Evolutionary conservation across 2,888 invertebrate genomes (phyloP), one percentile per base, ranked within the genome.

Genomic region (Griposia aprilina): DNA sequence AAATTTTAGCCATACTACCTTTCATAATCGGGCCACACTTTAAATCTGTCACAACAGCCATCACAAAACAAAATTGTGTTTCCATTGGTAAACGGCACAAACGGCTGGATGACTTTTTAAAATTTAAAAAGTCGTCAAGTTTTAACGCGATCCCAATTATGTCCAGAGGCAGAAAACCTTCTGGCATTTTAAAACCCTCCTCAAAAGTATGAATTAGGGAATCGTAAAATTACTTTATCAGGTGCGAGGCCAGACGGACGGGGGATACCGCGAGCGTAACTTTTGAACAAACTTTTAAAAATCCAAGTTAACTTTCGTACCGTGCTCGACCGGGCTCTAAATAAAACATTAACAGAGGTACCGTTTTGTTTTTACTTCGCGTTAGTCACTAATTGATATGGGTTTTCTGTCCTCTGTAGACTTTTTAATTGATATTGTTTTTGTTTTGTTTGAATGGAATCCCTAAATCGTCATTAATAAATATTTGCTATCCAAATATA

Each of bases 161-260:
- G 90, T 90, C 89, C 90, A 91, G 90, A 92, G 92, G 91, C 89
- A 89, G 90, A 90, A 91, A 94, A 93, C 93, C 92, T 92, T 93
- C 92, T 91, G 91, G 91, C 93, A 94, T 96, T 96, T 95, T 93
- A 92, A 94, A 95, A 95, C 95, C 96, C 95, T 94, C 93, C 91
- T 95, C 95, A 95, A 94, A 96, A 95, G 95, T 95, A 94, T 93
- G 94, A 95, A 96, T 96, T 95, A 94, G 95, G 94, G 93, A 95
- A 95, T 95, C 94, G 94, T 94, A 92, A 94, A 96, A 96, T 96
- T 94, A 94, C 95, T 94, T 96, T 96, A 96, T 95, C 94, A 94
- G 95, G 94, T 95, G 94, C 93, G 93, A 94, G 93, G 90, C 93
- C 91, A 93, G 93, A 93, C 93, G 92, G 92, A 88, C 91, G 91